Percentiles rank a stretch among this genome's conserved stretches.
Evolutionary conservation across 2,113 vertebrate species (phyloP).

Genomic region (Myiozetetes cayanensis): DNA sequence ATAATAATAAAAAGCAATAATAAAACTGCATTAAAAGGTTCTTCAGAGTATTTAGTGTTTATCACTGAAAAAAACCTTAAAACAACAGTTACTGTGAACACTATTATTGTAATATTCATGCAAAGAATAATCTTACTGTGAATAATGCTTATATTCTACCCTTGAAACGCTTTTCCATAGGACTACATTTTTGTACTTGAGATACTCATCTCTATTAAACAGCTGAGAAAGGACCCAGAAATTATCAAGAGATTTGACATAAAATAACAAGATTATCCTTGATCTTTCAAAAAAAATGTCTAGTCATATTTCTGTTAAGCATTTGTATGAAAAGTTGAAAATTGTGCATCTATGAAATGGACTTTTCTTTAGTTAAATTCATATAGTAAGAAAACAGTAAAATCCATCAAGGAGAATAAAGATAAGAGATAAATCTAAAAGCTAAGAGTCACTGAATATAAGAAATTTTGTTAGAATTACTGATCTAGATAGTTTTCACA

Average conservation of each 20-base stretch:
- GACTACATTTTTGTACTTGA: background rate
- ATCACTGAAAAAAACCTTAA: background rate
- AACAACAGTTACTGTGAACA: background rate
- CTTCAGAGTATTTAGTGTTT: background rate
- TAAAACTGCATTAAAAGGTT: background rate
- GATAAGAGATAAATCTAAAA: background rate
- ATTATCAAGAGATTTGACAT: background rate
- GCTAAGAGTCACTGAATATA: background rate
- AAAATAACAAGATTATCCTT: background rate
- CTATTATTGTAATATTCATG: background rate
- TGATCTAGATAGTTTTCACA: background rate
- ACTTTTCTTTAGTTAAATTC: background rate
- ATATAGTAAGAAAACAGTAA: background rate
- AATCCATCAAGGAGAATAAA: background rate
- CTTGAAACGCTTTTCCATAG: background rate
- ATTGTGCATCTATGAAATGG: background rate
- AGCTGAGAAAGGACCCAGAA: background rate
- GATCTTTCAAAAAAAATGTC: background rate
- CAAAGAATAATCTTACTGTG: background rate
- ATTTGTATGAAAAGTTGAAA: background rate
- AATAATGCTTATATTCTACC: background rate
- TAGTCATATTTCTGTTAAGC: background rate
- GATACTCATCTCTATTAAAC: background rate
- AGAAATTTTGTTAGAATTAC: background rate
- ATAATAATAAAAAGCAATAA: background rate